These are phyloP conservation scores for Linurgus olivaceus DNA, from an alignment of 2,797 vertebrate species.

Conservation along the genomic window DNA sequence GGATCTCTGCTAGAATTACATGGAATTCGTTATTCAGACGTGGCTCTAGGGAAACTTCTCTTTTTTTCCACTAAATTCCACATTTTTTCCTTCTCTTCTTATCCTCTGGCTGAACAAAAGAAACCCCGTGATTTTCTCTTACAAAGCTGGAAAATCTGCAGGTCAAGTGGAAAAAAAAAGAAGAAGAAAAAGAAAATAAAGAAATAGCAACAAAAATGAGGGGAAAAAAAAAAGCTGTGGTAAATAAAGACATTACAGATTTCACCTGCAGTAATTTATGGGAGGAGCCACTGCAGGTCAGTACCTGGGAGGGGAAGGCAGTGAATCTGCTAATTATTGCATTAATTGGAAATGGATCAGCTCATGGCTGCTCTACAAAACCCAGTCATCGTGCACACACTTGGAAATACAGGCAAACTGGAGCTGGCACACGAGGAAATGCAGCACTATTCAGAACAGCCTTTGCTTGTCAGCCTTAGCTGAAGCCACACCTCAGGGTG, in stretches of 20 bases:
- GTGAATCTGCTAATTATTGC: not conserved
- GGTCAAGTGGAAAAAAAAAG: not conserved
- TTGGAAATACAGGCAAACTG: not conserved
- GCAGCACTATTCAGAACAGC: not conserved
- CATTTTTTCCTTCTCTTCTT: not conserved
- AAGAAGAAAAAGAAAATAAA: too few species aligned
- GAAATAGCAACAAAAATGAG: not conserved
- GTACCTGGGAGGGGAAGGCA: not conserved
- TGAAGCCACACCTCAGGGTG: not conserved
- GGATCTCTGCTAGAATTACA: not conserved
- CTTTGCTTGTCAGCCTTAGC: not conserved
- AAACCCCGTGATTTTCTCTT: not conserved
- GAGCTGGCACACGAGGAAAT: not conserved
- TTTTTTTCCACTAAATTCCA: not conserved
- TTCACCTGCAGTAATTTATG: not conserved
- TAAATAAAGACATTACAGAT: not conserved
- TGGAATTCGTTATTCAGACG: not conserved
- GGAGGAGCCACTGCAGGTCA: not conserved
- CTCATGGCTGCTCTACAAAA: not conserved
- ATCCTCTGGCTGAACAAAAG: not conserved
- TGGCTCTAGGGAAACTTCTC: not conserved
- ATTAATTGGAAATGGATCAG: not conserved
- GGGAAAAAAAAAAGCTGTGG: not conserved
- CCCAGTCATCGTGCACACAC: rapidly evolving
- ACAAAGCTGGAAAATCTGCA: not conserved